These are phyloP conservation scores for Nerophis ophidion DNA, from an alignment of 2,113 vertebrate genomes.

Conservation along the genomic window DNA sequence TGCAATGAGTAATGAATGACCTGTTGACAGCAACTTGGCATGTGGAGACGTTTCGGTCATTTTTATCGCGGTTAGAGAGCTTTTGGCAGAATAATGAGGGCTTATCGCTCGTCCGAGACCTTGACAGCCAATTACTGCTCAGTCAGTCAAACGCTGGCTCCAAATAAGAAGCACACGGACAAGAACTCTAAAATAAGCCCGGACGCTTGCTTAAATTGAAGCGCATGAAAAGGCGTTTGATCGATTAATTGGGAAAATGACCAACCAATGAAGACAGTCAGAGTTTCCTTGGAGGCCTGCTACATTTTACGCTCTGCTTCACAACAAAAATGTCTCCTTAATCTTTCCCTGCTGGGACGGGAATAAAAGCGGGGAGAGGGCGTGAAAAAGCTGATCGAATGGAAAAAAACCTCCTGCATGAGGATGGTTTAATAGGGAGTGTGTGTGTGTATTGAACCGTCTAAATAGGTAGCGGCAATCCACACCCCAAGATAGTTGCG, in stretches of 20 bases:
- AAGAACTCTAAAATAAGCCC: neutral
- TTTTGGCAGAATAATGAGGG: conserved; percentile 3
- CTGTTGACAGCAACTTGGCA: conserved; percentile 12
- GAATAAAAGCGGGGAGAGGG: conserved; percentile 26
- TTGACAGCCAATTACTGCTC: conserved; percentile 8
- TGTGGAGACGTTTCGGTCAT: conserved; percentile 10
- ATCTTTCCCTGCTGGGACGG: conserved; percentile 25
- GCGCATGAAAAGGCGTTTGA: too few relatives aligned
- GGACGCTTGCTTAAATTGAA: neutral
- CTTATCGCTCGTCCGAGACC: conserved; percentile 18
- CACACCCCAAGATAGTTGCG: conserved; percentile 33
- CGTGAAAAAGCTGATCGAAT: conserved; percentile 27
- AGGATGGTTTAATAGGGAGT: conserved; percentile 13
- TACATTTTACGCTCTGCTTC: conserved; percentile 60
- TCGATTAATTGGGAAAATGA: conserved; percentile 1
- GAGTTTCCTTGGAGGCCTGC: conserved; percentile 28
- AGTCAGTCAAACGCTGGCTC: conserved; percentile 2
- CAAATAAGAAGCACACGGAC: neutral
- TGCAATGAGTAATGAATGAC: neutral
- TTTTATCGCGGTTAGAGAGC: conserved; percentile 16
- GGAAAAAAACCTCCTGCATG: conserved; percentile 25
- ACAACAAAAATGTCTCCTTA: conserved; percentile 60
- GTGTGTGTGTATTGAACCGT: conserved; percentile 38
- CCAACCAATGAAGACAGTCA: conserved; percentile 13
- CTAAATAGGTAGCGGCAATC: conserved; percentile 22